Base-by-base conservation (phyloP, 2,113 vertebrate species). In the Alexandromys fortis region DNA sequence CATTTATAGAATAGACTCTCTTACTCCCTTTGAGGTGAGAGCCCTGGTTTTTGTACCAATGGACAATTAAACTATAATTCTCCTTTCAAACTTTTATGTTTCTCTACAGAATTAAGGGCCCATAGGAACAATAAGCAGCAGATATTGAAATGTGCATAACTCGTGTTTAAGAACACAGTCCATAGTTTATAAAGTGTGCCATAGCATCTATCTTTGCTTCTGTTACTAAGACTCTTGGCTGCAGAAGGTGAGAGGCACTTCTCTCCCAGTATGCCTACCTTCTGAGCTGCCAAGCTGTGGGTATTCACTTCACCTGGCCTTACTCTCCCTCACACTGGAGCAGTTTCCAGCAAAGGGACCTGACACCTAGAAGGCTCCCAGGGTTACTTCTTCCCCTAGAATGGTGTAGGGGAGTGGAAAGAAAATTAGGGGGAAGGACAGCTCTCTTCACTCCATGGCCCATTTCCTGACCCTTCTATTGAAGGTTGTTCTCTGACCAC, bases 361-460 rank as follows among this genome's bases (percentile, higher is more conserved):
- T 58, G 45, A 35, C 22, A 4, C 3, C 7, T 58, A 9, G 9
- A 14, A 33, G 68, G 8, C 2, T 30, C 21, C 5, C 47, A 47
- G 35, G 21, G 0, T 33, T 78, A 52, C 3, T 33, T 22, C 73
- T 72, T 67, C 52, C 0, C n/a, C n/a, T 49, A 42, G 5, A 38
- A 0, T 26, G 5, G 0, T 55, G 2, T 3, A 49, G 30, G 47
- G 45, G 77, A 30, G 49, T 3, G 24, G 14, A n/a, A 65, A 21
- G 9, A 21, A 82, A 11, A 42, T 22, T 4, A 13, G 1, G 19
- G 28, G 28, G 35, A 45, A 83, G 4, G 10, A 26, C 2, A 35
- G 10, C 9, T 67, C 10, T 42, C 28, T 75, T 24, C 47, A 9
- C 12, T 38, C 78, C 38, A 1, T 17, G 72, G 28, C 12, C 49